phyloP scores from a whole-genome alignment of 2,888 invertebrate species.

The Campoplex nolae region DNA sequence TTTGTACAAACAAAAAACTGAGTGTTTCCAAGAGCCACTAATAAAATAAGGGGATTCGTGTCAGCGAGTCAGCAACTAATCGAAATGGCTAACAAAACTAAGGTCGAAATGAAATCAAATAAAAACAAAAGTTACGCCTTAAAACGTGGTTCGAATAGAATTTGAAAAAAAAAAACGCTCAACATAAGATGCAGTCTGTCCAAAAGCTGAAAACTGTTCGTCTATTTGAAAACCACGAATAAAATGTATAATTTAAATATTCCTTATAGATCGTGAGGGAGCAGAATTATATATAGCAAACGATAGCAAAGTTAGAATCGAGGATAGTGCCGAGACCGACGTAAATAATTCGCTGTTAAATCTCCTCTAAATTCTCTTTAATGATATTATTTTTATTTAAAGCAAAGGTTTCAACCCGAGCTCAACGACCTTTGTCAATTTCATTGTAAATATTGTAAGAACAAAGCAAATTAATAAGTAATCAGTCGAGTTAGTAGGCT shows the following conservation, averaged over 20 bases:
- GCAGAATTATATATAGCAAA: neutral
- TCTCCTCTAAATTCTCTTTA: conserved; percentile 5
- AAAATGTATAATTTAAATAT: conserved; percentile 9
- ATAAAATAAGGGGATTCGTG: neutral
- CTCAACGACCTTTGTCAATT: conserved; percentile 29
- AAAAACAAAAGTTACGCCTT: neutral
- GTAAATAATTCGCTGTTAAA: neutral
- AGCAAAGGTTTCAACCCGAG: conserved; percentile 9
- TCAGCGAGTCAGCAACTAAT: neutral
- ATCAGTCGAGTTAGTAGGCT: neutral
- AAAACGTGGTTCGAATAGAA: neutral
- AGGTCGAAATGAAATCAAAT: conserved; percentile 18
- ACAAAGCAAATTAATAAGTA: conserved; percentile 2
- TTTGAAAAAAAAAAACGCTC: neutral
- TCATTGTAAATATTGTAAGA: conserved; percentile 65
- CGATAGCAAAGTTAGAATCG: neutral
- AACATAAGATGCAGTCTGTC: neutral
- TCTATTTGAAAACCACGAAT: neutral
- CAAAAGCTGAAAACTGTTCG: neutral
- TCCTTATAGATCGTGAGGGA: neutral
- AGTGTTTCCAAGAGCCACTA: neutral
- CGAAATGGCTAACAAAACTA: neutral
- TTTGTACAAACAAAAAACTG: conserved; percentile 7
- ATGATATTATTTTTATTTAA: conserved; percentile 24
- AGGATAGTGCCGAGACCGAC: neutral